Evolutionary conservation across 2,113 vertebrate genomes (phyloP), one percentile per base, ranked within the genome.

Genomic region (Arenaria interpres): DNA sequence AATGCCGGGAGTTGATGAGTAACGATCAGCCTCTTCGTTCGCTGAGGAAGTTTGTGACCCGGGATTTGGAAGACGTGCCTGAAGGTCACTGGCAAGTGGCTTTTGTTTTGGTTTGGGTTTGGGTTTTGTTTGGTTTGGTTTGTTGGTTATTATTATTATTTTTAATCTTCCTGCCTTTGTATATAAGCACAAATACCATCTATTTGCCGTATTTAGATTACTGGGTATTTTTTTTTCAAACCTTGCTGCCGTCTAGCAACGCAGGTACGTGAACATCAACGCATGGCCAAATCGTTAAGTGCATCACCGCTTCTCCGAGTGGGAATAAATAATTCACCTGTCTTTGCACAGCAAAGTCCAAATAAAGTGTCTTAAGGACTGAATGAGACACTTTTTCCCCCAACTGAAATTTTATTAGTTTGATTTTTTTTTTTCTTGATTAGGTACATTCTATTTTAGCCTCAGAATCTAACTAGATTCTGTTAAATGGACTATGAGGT

Each of bases 1-100:
- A 2, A 0, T 1, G 69, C 64, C 6, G 60, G 2, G 3, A 39
- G 64, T 0, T 3, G 72, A 1, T 16, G 75, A 16, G 33, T 39
- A 9, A 5, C 73, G 22, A 0, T 28, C 22, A 17, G n/a, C 27
- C 8, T 21, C 67, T 8, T 16, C 50, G 0, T 24, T 17, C 4
- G 4, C 30, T 4, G 1, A 21, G 41, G 68, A 20, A 62, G 12
- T 56, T 53, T 8, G 68, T 24, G 30, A 48, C 12, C 46, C 19
- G 33, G 39, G 39, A 12, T 39, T 37, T 33, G 45, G 82, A 21
- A 76, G 60, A 5, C 1, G 4, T 20, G 6, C 78, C 60, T 56
- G 60, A 82, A 87, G 69, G 82, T 88, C 72, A 25, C 67, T 18
- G 67, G 7, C 15, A 11, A 11, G 84, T 19, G 76, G 66, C 23